A percentile compares a stretch with the other conserved stretches of the same genome.
Evolutionary conservation across 2,797 vertebrate species (phyloP).

Genomic region (Melanotaenia parkinsoni): DNA sequence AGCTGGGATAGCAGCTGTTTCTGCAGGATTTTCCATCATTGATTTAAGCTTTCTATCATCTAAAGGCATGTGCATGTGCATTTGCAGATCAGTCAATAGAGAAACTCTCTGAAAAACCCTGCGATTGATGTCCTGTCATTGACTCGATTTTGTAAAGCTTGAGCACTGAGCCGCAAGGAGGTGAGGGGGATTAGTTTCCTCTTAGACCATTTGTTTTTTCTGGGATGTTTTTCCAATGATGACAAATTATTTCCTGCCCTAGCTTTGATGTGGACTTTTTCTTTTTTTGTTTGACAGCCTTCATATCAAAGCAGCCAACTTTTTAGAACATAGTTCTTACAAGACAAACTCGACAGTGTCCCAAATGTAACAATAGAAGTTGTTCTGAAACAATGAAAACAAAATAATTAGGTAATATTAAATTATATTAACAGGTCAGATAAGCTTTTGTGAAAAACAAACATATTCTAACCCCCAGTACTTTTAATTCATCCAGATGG

Average conservation of each 20-base stretch:
- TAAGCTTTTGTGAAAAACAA: background rate
- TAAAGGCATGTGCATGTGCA: conserved; percentile 4
- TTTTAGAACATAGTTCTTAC: background rate
- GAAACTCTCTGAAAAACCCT: background rate
- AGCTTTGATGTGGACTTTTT: background rate
- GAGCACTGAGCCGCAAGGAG: background rate
- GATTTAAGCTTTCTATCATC: background rate
- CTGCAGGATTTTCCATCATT: background rate
- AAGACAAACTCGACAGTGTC: background rate
- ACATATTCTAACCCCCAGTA: background rate
- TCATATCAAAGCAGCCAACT: background rate
- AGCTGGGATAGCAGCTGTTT: background rate
- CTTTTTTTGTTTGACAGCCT: background rate
- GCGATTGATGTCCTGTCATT: background rate
- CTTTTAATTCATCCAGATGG: background rate
- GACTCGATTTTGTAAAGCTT: background rate
- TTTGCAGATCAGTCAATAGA: conserved; percentile 4
- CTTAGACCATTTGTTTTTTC: background rate
- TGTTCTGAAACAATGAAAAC: background rate
- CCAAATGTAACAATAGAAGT: background rate
- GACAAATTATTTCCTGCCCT: background rate
- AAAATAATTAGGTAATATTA: no score
- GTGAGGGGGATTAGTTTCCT: background rate
- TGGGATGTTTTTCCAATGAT: background rate
- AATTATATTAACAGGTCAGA: background rate